Percentiles rank a stretch among this genome's conserved stretches.
Evolutionary conservation across 2,888 invertebrate species (phyloP).

Genomic region (Aphodius sticticus): DNA sequence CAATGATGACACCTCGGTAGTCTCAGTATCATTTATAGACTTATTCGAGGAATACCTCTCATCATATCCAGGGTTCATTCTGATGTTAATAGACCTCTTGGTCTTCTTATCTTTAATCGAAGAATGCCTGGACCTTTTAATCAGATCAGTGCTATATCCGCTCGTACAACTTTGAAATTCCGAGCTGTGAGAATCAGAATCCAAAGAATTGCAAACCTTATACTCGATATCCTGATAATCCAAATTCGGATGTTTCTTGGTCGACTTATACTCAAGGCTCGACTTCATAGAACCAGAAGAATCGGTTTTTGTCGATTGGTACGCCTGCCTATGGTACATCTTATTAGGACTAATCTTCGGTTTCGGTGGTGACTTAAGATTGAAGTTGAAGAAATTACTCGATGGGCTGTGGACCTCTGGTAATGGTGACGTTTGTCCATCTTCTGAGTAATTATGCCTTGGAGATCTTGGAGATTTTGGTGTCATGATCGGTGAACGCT

Average conservation of each 20-base stretch:
- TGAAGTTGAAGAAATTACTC: conserved; percentile 53
- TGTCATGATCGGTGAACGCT: conserved; percentile 43
- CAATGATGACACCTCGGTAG: conserved; percentile 55
- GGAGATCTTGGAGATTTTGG: conserved; percentile 54
- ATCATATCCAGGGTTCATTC: conserved; percentile 70
- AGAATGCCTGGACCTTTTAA: conserved; percentile 48
- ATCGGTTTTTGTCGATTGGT: conserved; percentile 55
- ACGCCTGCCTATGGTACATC: conserved; percentile 50
- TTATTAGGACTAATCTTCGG: conserved; percentile 46
- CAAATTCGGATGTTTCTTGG: conserved; percentile 55
- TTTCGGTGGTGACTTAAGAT: conserved; percentile 54
- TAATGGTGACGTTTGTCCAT: conserved; percentile 39
- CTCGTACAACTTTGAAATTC: conserved; percentile 40
- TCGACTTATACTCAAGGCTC: conserved; percentile 56
- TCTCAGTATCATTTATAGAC: conserved; percentile 60
- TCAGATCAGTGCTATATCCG: conserved; percentile 34
- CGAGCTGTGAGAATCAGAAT: conserved; percentile 52
- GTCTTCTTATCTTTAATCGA: conserved; percentile 55
- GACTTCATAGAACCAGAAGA: conserved; percentile 53
- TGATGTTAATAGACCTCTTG: conserved; percentile 61
- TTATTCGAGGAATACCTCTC: conserved; percentile 59
- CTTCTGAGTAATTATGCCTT: conserved; percentile 47
- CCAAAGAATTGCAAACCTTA: conserved; percentile 57
- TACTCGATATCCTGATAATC: conserved; percentile 58
- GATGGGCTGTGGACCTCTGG: conserved; percentile 41